Evolutionary conservation across 1,140 invertebrate genomes (phyloP).

Genomic region (Scaptomyza hsui): DNA sequence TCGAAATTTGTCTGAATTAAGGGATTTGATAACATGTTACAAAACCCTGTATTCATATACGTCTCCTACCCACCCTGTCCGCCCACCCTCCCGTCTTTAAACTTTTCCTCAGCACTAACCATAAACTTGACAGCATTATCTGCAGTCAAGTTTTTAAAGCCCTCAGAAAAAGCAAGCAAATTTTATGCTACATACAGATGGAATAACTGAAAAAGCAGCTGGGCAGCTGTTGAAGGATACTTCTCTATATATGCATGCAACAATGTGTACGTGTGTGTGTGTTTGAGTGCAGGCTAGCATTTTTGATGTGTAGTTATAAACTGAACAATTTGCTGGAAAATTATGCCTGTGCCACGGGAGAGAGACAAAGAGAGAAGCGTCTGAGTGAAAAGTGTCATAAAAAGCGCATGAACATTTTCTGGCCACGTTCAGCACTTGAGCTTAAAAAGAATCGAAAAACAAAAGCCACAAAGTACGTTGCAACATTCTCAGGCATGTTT

Average conservation of each 20-base stretch:
- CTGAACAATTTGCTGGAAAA: constrained; percentile 72
- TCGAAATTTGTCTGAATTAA: constrained; percentile 71
- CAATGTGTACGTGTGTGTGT: constrained; percentile 48
- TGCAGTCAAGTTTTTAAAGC: constrained; percentile 48
- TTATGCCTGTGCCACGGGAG: constrained; percentile 54
- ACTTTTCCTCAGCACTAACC: constrained; percentile 23
- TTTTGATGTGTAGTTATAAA: constrained; percentile 64
- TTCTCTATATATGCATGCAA: constrained; percentile 15
- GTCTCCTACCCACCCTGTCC: constrained; percentile 9
- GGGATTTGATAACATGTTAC: constrained; percentile 47
- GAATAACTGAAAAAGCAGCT: constrained; percentile 5
- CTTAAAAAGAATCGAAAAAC: constrained; percentile 16
- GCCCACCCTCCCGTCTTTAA: not conserved
- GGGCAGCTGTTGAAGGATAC: constrained; percentile 6
- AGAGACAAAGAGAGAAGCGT: constrained; percentile 11
- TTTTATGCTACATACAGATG: constrained; percentile 6
- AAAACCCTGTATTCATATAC: constrained; percentile 48
- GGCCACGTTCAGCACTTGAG: constrained; percentile 50
- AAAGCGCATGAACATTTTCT: constrained; percentile 59
- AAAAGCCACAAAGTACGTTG: constrained; percentile 48
- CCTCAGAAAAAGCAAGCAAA: constrained; percentile 9
- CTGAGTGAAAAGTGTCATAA: constrained; percentile 62
- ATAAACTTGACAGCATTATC: constrained; percentile 69
- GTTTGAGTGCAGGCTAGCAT: constrained; percentile 15
- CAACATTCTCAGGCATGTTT: constrained; percentile 72